Base-by-base conservation (phyloP, 2,888 invertebrate genomes). In the Imbricaverruca yamaguchii region DNA sequence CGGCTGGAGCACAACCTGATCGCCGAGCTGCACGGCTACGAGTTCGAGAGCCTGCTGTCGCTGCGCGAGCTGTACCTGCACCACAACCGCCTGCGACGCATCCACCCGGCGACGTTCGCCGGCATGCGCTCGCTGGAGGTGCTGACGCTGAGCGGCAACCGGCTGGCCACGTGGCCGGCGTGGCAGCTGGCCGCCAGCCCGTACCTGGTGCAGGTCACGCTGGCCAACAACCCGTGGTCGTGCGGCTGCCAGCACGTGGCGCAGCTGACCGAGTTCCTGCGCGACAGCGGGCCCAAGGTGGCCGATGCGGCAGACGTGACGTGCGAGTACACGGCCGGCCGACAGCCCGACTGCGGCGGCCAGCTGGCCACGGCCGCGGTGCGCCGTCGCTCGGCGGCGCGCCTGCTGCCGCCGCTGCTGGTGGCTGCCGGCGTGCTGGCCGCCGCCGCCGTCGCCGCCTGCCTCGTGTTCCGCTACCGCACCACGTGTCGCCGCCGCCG, bases 1-100 rank as follows among this genome's bases (percentile, higher is more conserved):
- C 95, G 96, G 88, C 90, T 96, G 86, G 95, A 96, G 88, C 92
- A 94, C 87, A 96, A 96, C 87, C 91, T 91, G 86, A 92, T 96
- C 84, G 91, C 91, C 86, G 91, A 92, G 84, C 89, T 96, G 84
- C 89, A 92, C 85, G 96, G 95, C 81, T 93, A 92, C 86, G 96
- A 96, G 88, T 90, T 97, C 86, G 91, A 92, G 83, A 92, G 93
- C 84, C 88, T 96, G 85, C 94, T 94, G 86, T 92, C 92, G 87
- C 90, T 96, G 84, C 91, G 93, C 82, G 96, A 96, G 87, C 89
- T 96, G 81, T 95, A 95, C 88, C 89, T 97, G 84, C 94, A 96
- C 87, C 92, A 93, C 86, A 96, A 96, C 89, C 90, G 91, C 87
- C 92, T 97, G 85, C 90, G 91, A 85, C 92, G 91, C 87, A 93